Evolutionary conservation across 2,888 invertebrate species (phyloP).

Genomic region (Trichacis sp.): DNA sequence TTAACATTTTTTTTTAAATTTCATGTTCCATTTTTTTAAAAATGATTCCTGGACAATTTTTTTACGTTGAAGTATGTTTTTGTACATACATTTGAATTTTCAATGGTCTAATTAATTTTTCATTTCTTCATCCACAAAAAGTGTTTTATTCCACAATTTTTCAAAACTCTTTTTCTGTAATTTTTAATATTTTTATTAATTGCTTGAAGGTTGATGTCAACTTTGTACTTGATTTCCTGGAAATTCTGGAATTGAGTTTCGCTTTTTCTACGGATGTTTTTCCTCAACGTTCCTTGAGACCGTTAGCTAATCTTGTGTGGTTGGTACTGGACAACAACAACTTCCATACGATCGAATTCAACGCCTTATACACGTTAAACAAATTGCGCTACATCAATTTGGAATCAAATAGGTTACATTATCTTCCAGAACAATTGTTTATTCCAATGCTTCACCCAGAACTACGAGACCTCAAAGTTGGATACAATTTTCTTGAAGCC

Average conservation of each 20-base stretch:
- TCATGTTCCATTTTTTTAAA: no score
- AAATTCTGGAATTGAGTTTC: slow-evolving; percentile 88
- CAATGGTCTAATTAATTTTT: no score
- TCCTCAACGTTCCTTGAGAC: slow-evolving; percentile 81
- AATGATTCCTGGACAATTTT: no score
- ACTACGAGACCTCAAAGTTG: slow-evolving; percentile 83
- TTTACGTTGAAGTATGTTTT: no score
- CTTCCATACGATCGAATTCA: slow-evolving; percentile 79
- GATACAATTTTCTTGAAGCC: slow-evolving; percentile 82
- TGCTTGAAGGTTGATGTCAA: no score
- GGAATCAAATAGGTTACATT: slow-evolving; percentile 85
- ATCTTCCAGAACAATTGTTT: slow-evolving; percentile 78
- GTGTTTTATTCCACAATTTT: no score
- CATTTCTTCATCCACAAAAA: no score
- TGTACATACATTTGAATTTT: no score
- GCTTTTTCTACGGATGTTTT: slow-evolving; percentile 84
- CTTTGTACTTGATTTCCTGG: no score
- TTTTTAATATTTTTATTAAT: no score
- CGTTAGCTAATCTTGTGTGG: slow-evolving; percentile 82
- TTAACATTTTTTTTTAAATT: no score
- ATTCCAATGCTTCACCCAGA: slow-evolving; percentile 78
- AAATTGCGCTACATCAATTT: slow-evolving; percentile 81
- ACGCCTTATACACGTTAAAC: slow-evolving; percentile 75
- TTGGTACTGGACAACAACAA: slow-evolving; percentile 90
- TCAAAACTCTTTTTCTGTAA: no score